phyloP scores from a whole-genome alignment of 2,113 vertebrate species.

The Enhydra lutris region DNA sequence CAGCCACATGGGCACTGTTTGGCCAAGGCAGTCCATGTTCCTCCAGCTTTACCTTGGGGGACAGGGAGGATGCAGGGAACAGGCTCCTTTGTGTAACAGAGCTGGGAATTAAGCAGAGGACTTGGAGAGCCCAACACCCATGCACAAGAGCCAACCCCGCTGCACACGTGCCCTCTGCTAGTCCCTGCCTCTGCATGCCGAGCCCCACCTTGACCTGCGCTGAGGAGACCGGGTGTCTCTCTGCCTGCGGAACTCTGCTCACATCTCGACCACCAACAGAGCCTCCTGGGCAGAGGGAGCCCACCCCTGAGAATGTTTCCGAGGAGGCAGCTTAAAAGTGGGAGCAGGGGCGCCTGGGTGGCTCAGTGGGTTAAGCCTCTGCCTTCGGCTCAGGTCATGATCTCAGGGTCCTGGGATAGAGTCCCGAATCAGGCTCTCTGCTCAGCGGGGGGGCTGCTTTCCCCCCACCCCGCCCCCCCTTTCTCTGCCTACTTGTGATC shows the following conservation, averaged over 20 bases:
- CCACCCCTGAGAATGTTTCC: background rate
- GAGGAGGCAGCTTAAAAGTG: background rate
- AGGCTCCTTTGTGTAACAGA: background rate
- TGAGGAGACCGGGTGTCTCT: background rate
- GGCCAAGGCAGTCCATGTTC: background rate
- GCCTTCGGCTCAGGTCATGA: no score
- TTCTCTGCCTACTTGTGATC: no score
- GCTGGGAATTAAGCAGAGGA: background rate
- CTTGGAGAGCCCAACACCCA: background rate
- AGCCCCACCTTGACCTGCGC: background rate
- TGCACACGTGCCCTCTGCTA: background rate
- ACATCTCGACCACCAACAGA: background rate
- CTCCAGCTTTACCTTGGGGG: background rate
- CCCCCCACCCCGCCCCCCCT: rapidly evolving
- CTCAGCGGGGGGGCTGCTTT: no score
- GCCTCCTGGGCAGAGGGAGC: background rate
- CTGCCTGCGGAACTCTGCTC: background rate
- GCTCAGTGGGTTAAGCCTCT: no score
- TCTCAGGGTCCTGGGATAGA: no score
- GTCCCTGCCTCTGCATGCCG: background rate
- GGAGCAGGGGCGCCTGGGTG: no score
- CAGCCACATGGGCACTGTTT: background rate
- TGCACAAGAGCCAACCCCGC: background rate
- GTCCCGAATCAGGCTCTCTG: no score
- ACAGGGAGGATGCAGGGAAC: background rate